Conservation (phyloP, 2,797 vertebrate genomes). For the Phrynocephalus guinanensis region DNA sequence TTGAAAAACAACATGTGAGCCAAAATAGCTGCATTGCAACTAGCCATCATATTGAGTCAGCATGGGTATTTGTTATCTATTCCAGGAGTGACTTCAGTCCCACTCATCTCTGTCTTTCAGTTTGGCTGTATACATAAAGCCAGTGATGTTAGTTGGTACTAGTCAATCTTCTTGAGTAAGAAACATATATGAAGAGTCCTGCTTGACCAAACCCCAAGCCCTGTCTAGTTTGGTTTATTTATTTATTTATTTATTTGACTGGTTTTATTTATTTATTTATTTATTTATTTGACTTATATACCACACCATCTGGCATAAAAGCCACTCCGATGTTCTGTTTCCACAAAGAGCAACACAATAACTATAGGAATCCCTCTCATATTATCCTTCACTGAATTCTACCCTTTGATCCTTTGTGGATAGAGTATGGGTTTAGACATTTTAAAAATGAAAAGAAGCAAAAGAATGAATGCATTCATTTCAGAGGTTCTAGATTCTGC, state of each 20-base stretch:
- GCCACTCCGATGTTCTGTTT: too few species aligned
- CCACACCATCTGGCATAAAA: too few species aligned
- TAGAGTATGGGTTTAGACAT: not conserved
- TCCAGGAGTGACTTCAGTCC: not conserved
- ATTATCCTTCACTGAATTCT: not conserved
- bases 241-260: too few species aligned
- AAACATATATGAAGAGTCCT: too few species aligned
- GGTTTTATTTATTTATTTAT: too few species aligned
- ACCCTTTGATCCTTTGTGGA: not conserved
- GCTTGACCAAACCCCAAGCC: too few species aligned
- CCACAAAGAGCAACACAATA: too few species aligned
- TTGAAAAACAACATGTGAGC: not conserved
- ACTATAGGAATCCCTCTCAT: too few species aligned
- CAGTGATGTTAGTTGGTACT: not conserved
- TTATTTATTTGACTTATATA: too few species aligned
- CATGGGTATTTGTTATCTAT: not conserved
- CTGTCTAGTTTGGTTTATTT: too few species aligned
- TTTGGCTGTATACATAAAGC: not conserved
- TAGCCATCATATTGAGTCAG: not conserved
- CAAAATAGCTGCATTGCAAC: conserved; percentile 11
- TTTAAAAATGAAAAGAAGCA: not conserved
- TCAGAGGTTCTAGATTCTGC: not conserved
- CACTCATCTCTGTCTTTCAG: not conserved
- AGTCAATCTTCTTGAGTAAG: not conserved
- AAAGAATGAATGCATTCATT: not conserved